Base-by-base conservation (phyloP, 2,797 vertebrate genomes). In the Clarias laeviceps region DNA sequence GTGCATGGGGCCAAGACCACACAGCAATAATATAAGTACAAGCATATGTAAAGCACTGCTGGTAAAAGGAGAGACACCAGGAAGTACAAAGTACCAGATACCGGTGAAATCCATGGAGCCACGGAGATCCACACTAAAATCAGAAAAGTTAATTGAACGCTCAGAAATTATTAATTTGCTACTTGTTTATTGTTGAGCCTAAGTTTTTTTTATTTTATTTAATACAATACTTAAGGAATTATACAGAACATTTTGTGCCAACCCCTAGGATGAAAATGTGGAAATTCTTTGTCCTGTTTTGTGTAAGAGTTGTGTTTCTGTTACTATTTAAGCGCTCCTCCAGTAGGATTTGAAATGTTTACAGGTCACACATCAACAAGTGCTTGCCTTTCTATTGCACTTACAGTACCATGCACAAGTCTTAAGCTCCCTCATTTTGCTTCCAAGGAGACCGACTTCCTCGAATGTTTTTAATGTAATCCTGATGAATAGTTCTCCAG, bases 21-120 rank as follows among this genome's bases (percentile, higher is more conserved):
- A 57, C 45, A 45, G 65, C 79, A 86, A 83, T 87, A 88, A 88
- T 85, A 83, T 79, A 89, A 82, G 45, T 77, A 84, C 70, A 79
- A 74, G 86, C 61, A 22, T 62, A 70, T 70, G 72, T 72, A 80
- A 72, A 83, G 74, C 73, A 56, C 81, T 70, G 56, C 64, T 74
- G 70, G 40, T 65, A 56, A 83, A 73, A 70, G 22, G 56, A 59
- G 5, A 77, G 27, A 59, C 27, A 73, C 82, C 22, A 62, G 20
- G 45, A 65, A 72, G 37, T 12, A 27, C 59, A 64, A 17, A 12
- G 68, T 61, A 32, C 6, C 3, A 50, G 61, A 62, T 20, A 24
- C 11, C 20, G 24, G 54, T 12, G 12, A 14, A 27, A 80, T 0
- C 5, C 12, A 54, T 54, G 9, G 15, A 54, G n/a, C 22, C 37